Evolutionary conservation across 1,140 invertebrate genomes (phyloP), one percentile per base, ranked within the genome.

Genomic region (Psilanteris sp.): DNA sequence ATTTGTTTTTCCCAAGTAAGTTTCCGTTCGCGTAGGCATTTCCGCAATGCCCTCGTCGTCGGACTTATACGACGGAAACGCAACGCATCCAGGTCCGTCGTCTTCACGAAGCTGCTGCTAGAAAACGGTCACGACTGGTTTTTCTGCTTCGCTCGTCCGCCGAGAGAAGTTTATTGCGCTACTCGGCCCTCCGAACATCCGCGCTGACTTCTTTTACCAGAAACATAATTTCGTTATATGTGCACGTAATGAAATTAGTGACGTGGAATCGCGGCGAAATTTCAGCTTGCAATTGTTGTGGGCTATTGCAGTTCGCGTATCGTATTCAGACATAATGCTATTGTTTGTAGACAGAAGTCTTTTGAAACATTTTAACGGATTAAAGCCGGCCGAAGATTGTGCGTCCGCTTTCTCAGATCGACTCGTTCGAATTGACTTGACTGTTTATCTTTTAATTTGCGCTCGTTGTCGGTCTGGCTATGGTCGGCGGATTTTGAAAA

Each of bases 11-110:
- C 41, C 24, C 36, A 22, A 43, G 37, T 36, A 27, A 54, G 54
- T 55, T 79, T 59, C 54, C 68, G 52, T 78, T 78, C 73, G 39
- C 37, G 54, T 77, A 72, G 66, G 55, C 68, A 67, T 72, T 83
- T 79, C 77, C 78, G 72, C 50, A 52, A 34, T 70, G 68, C 66
- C 70, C 57, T 77, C 59, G 50, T 34, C 20, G 55, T 39, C 55
- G 68, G 77, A 77, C 80, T 81, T 82, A 75, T 78, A 79, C 67
- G 55, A 73, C 79, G 77, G 81, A 81, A 83, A 78, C 78, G 78
- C 76, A 52, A 76, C 74, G 71, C 76, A 79, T 82, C 55, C 78
- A 72, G 79, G 64, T 78, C 78, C 62, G 55, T 39, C 59, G 66
- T 54, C 46, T 70, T 46, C 10, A 44, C 59, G 29, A 52, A 46